phyloP scores from a whole-genome alignment of 2,888 invertebrate genomes.

The Acrobasis suavella region DNA sequence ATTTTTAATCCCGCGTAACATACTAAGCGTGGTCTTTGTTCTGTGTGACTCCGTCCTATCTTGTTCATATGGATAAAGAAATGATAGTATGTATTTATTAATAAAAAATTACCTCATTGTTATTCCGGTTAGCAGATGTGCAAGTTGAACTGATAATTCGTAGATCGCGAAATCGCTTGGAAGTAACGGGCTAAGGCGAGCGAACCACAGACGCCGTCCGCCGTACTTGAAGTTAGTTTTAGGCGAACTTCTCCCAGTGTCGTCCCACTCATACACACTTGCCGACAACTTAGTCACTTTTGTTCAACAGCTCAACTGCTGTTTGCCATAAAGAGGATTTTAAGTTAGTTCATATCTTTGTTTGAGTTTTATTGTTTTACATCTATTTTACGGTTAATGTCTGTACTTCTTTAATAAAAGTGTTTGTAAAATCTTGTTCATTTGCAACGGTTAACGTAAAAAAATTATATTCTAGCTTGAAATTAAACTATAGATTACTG shows the following conservation, averaged over 20 bases:
- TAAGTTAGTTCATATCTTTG: conserved; percentile 25
- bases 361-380: conserved; percentile 5
- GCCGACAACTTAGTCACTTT: conserved; percentile 68
- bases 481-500: too few species aligned
- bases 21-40: too few species aligned
- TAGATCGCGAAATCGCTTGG: conserved; percentile 69
- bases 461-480: too few species aligned
- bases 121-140: conserved; percentile 43
- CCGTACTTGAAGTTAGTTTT: conserved; percentile 65
- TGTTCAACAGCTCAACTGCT: conserved; percentile 47
- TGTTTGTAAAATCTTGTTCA: too few species aligned
- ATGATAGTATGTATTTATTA: not conserved
- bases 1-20: too few species aligned
- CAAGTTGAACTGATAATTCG: conserved; percentile 61
- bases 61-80: too few species aligned
- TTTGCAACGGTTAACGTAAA: too few species aligned
- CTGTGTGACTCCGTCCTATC: too few species aligned
- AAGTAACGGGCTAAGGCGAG: conserved; percentile 67
- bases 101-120: conserved; percentile 3
- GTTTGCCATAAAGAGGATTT: conserved; percentile 40
- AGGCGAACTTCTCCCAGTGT: conserved; percentile 54
- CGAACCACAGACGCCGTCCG: conserved; percentile 63
- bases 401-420: too few species aligned
- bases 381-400: not conserved
- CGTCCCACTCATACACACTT: conserved; percentile 61